Evolutionary conservation across 2,797 vertebrate species (phyloP).

Genomic region (Pseudochirops cupreus): DNA sequence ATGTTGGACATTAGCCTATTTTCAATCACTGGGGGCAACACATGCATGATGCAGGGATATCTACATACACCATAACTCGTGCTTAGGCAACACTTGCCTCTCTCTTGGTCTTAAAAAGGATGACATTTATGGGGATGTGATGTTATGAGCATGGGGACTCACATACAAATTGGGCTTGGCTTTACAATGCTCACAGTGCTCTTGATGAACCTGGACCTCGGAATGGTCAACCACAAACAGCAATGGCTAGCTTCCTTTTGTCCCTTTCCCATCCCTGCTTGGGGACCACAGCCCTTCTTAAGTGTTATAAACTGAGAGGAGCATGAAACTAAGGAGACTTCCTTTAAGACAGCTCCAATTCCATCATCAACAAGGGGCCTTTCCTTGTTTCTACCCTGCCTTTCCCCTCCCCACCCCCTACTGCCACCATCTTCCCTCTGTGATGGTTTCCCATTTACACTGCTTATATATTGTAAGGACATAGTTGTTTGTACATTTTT

Average conservation of each 20-base stretch:
- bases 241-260: not conserved
- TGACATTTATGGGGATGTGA: not conserved
- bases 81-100: not conserved
- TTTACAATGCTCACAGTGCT: not conserved
- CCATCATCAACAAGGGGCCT: not conserved
- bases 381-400: not conserved
- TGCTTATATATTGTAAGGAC: not conserved
- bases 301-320: not conserved
- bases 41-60: not conserved
- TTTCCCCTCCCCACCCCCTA: not conserved
- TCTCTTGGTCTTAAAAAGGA: not conserved
- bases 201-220: not conserved
- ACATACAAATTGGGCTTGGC: not conserved
- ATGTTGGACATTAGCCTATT: not conserved
- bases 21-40: not conserved
- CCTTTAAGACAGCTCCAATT: not conserved
- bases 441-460: not conserved
- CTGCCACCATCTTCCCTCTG: not conserved
- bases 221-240: not conserved
- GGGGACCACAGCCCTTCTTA: not conserved
- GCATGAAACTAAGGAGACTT: not conserved
- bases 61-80: not conserved
- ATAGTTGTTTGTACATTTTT: not conserved
- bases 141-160: not conserved
- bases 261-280: not conserved